These are phyloP conservation scores for Cavia aperea DNA, from an alignment of 2,113 vertebrate species.

Conservation along the genomic window DNA sequence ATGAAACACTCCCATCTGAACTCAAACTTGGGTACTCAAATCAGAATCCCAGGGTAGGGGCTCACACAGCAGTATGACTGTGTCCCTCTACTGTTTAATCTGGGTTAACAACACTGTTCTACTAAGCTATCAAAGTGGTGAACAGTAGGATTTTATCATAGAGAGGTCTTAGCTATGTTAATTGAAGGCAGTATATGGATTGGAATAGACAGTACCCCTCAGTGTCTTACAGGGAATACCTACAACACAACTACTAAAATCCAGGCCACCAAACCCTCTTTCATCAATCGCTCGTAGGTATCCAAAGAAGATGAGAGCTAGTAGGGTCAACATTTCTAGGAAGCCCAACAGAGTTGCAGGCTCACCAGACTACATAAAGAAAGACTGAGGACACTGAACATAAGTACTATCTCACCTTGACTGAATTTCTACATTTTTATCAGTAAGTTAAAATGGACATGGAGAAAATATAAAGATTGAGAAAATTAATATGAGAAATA, in stretches of 20 bases:
- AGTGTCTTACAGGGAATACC: neutral
- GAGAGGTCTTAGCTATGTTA: neutral
- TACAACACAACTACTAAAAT: neutral
- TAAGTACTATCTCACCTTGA: neutral
- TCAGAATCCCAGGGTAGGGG: neutral
- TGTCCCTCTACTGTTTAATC: slow-evolving; percentile 16
- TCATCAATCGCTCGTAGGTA: neutral
- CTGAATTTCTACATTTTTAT: neutral
- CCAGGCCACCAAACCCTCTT: neutral
- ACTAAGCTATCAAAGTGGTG: neutral
- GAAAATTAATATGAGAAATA: neutral
- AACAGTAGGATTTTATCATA: neutral
- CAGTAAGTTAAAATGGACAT: neutral
- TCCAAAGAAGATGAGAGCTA: neutral
- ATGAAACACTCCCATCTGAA: neutral
- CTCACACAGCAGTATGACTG: neutral
- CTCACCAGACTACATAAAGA: neutral
- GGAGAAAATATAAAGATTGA: neutral
- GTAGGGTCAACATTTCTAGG: neutral
- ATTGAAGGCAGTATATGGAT: neutral
- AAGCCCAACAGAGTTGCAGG: slow-evolving; percentile 7
- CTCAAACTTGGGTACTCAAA: neutral
- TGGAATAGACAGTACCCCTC: neutral
- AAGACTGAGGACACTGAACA: neutral
- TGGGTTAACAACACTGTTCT: neutral